Base-by-base conservation (phyloP, 2,113 vertebrate species). In the Xiphorhynchus elegans region DNA sequence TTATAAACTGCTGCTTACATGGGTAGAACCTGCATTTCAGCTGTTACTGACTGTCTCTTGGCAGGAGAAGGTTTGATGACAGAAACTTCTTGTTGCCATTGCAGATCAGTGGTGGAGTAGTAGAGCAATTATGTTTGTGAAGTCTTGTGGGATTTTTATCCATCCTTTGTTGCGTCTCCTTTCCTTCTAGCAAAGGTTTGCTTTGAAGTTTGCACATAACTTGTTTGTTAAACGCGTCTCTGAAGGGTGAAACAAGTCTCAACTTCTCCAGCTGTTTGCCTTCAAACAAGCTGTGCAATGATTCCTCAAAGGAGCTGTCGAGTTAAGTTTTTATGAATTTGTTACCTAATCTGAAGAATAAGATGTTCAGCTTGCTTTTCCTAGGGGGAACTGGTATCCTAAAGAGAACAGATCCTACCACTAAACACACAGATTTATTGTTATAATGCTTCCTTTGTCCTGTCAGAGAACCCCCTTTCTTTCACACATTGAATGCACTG, bases 331-430 rank as follows among this genome's bases (percentile, higher is more conserved):
- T 83, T 23, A 70, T 89, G 4, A 91, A 63, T 81, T 87, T 82
- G 18, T 87, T 91, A 67, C 73, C 68, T 86, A 74, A 86, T 59
- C 63, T 92, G 75, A 92, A 81, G 89, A 46, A 39, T 84, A 79
- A 79, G 49, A 53, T 63, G 31, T 76, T 81, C 52, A 40, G 35
- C 74, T 82, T 72, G 23, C 25, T 84, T 89, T 84, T 82, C 84
- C 42, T 73, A 12, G 49, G 62, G 75, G 70, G 91, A 91, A 56
- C 56, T 14, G 29, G 7, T 58, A 11, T 95, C 44, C 52, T 68
- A 46, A 81, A 81, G 50, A 56, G 77, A 78, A 60, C 10, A 56
- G 49, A 37, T 50, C 74, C 44, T 86, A 14, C 44, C 9, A 13
- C 35, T 70, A 60, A 87, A 56, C 15, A 26, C 25, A 81, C 21